Evolutionary conservation across 2,797 vertebrate genomes (phyloP).

Genomic region (Taeniopygia guttata): DNA sequence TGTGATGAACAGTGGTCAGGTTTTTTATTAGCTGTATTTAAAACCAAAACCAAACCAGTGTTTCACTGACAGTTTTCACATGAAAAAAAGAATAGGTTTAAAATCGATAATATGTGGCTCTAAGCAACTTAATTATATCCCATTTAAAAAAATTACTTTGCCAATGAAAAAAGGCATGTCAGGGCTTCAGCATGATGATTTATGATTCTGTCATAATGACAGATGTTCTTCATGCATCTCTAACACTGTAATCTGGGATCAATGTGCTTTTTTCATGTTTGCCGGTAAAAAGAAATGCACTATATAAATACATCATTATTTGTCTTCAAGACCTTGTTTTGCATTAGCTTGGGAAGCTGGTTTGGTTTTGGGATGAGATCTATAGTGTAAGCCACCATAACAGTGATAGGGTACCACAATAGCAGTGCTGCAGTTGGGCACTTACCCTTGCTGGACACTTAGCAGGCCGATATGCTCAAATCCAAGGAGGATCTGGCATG

Average conservation of each 20-base stretch:
- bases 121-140: slow-evolving; percentile 50
- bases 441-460: background rate
- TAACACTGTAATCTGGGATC: slow-evolving; percentile 31
- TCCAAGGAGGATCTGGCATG: background rate
- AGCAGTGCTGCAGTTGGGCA: background rate
- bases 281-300: slow-evolving; percentile 19
- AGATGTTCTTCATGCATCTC: slow-evolving; percentile 59
- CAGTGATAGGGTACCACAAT: background rate
- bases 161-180: slow-evolving; percentile 28
- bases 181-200: slow-evolving; percentile 39
- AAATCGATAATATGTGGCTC: slow-evolving; percentile 5
- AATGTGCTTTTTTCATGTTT: background rate
- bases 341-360: background rate
- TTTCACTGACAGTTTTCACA: slow-evolving; percentile 14
- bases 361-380: background rate
- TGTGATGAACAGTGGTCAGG: background rate
- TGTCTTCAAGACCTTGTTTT: background rate
- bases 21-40: background rate
- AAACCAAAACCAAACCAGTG: background rate
- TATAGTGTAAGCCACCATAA: background rate
- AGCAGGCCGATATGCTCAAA: background rate
- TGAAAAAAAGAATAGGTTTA: slow-evolving; percentile 22
- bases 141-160: slow-evolving; percentile 34
- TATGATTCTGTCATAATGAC: slow-evolving; percentile 63
- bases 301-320: background rate